These are phyloP conservation scores for Tursiops truncatus DNA, from an alignment of 2,113 vertebrate genomes.

Conservation along the genomic window DNA sequence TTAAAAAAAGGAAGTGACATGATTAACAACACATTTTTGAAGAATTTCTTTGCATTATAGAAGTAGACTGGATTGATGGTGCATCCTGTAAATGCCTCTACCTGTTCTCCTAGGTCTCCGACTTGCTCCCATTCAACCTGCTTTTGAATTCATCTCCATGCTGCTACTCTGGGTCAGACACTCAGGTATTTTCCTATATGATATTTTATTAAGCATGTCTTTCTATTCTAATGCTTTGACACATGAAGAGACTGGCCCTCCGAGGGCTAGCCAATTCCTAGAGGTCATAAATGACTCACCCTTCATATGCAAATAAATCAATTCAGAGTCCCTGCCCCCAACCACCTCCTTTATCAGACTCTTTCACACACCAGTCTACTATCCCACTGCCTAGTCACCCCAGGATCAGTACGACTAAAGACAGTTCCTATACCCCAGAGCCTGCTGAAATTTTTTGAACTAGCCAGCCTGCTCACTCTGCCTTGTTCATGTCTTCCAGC, in stretches of 20 bases:
- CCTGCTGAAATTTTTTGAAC: not conserved
- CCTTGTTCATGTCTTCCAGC: not conserved
- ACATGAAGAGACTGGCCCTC: not conserved
- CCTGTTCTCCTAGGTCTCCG: not conserved
- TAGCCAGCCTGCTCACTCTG: not conserved
- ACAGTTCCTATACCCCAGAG: not conserved
- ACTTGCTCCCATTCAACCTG: not conserved
- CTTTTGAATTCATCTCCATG: not conserved
- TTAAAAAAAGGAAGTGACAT: not conserved
- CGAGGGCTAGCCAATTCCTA: not conserved
- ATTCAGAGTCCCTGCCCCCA: not conserved
- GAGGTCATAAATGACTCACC: not conserved
- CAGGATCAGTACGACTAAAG: not conserved
- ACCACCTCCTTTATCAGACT: not conserved
- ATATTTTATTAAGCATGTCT: not conserved
- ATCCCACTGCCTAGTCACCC: not conserved
- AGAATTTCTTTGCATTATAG: not conserved
- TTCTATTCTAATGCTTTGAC: not conserved
- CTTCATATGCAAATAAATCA: not conserved
- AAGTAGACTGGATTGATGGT: not conserved
- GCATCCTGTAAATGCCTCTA: not conserved
- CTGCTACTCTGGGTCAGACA: not conserved
- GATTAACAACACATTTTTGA: not conserved
- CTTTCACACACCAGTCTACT: no score
- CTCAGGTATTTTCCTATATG: not conserved